Percentiles rank a stretch among this genome's conserved stretches.
These are phyloP conservation scores for Pseudoatta argentina DNA, from an alignment of 1,140 invertebrate species.

Conservation along the genomic window DNA sequence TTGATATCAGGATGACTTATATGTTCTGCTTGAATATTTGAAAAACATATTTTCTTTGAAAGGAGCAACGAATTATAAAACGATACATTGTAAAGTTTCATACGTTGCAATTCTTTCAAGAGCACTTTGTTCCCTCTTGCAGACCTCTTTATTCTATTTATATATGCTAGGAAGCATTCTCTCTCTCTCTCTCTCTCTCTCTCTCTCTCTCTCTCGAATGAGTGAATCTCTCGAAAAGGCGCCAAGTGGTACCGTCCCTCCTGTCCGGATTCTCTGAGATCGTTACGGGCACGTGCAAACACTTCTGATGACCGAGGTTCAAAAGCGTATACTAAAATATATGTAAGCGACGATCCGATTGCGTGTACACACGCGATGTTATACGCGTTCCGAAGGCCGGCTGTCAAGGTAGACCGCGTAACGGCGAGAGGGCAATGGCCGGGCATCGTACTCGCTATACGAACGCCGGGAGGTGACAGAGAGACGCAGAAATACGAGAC, in stretches of 20 bases:
- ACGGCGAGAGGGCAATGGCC: slow-evolving; percentile 75
- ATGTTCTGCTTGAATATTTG: neutral
- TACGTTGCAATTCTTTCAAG: neutral
- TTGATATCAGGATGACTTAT: too few relatives aligned
- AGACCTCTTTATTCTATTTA: slow-evolving; percentile 1
- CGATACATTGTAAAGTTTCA: neutral
- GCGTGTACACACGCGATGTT: neutral
- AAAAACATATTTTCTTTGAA: neutral
- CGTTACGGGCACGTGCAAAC: neutral
- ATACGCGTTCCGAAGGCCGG: slow-evolving; percentile 21
- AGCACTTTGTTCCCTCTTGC: neutral
- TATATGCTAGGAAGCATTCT: neutral
- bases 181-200: too few relatives aligned
- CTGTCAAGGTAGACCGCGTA: slow-evolving; percentile 50
- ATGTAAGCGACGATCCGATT: neutral
- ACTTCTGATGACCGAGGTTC: slow-evolving; percentile 14
- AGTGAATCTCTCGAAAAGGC: neutral
- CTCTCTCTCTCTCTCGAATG: neutral
- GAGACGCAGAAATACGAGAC: slow-evolving; percentile 13
- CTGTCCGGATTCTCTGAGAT: neutral
- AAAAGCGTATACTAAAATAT: neutral
- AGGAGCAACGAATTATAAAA: neutral
- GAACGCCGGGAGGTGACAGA: slow-evolving; percentile 39
- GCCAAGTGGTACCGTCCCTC: neutral
- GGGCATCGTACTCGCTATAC: slow-evolving; percentile 64